Evolutionary conservation across 2,113 vertebrate species (phyloP).

Genomic region (Nothoprocta perdicaria): DNA sequence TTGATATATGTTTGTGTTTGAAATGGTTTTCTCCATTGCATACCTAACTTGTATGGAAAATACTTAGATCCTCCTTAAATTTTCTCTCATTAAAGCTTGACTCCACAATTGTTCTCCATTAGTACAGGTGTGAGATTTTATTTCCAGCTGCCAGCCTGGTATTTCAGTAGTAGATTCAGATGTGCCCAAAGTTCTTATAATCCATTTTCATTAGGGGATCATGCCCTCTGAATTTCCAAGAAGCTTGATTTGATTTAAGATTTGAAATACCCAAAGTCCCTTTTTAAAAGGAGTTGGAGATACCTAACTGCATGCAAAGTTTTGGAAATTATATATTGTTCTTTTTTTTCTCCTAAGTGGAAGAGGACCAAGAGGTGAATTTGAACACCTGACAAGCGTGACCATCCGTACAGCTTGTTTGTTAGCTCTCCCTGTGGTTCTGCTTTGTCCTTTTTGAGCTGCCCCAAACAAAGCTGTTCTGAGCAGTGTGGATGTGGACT

Average conservation of each 20-base stretch:
- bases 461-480: neutral
- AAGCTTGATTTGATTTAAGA: neutral
- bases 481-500: neutral
- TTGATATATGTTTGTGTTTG: neutral
- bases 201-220: conserved; percentile 9
- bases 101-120: neutral
- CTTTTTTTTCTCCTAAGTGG: neutral
- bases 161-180: conserved; percentile 20
- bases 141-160: conserved; percentile 17
- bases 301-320: neutral
- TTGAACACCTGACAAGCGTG: neutral
- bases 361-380: neutral
- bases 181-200: neutral
- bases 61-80: neutral
- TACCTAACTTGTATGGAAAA: neutral
- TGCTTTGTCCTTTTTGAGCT: neutral
- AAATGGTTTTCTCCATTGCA: neutral
- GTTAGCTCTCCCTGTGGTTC: neutral
- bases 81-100: neutral
- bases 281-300: neutral
- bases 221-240: neutral
- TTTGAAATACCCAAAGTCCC: neutral
- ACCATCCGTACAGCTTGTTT: neutral
- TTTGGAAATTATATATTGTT: neutral
- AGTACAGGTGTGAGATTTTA: conserved; percentile 1